Evolutionary conservation across 2,797 vertebrate species (phyloP).

Genomic region (Nyctibius grandis): DNA sequence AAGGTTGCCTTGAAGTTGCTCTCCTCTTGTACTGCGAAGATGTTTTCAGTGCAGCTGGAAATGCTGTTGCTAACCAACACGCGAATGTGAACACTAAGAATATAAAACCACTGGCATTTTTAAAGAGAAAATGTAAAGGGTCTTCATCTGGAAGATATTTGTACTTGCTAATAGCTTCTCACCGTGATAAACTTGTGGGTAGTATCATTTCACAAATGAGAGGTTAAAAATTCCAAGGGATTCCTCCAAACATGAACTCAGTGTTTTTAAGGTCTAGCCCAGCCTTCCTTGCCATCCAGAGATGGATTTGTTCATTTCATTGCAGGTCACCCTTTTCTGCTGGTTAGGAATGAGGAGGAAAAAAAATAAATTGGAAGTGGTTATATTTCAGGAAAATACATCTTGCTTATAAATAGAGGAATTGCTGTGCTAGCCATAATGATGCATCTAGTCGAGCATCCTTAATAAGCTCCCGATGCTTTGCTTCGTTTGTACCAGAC

Average conservation of each 20-base stretch:
- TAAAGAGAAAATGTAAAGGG: not conserved
- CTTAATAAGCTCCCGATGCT: not conserved
- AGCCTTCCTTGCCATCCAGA: not conserved
- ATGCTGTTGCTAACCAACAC: conserved; percentile 58
- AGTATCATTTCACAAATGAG: not conserved
- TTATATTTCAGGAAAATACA: not conserved
- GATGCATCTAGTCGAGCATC: not conserved
- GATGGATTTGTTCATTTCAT: not conserved
- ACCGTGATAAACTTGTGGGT: not conserved
- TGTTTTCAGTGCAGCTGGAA: conserved; percentile 54
- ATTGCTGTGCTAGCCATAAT: not conserved
- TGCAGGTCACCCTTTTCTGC: not conserved
- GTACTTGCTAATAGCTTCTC: not conserved
- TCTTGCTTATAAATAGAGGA: not conserved
- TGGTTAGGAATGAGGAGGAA: not conserved
- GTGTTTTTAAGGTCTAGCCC: not conserved
- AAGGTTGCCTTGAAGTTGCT: conserved; percentile 37
- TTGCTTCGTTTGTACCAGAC: not conserved
- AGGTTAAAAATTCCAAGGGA: not conserved
- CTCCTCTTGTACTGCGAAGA: conserved; percentile 59
- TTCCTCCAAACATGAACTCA: not conserved
- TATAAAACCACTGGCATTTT: not conserved
- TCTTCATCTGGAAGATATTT: not conserved
- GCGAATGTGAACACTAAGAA: not conserved
- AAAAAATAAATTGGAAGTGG: not conserved